phyloP scores from a whole-genome alignment of 2,888 invertebrate species.

The Cheiracanthium punctorium region DNA sequence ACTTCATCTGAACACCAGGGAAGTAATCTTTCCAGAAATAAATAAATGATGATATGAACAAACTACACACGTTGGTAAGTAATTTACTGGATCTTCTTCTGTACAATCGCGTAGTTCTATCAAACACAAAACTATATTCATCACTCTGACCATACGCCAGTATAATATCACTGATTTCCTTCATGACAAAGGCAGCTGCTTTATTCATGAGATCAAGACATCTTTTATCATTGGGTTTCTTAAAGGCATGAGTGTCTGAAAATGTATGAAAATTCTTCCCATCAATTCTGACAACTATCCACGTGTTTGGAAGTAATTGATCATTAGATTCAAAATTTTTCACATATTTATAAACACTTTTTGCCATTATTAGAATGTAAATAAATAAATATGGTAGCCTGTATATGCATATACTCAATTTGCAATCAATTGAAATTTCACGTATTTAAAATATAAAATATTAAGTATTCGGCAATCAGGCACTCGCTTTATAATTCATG shows the following conservation, averaged over 20 bases:
- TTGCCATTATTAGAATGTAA: constrained; percentile 83
- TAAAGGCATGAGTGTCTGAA: constrained; percentile 83
- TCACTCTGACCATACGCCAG: constrained; percentile 96
- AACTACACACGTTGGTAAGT: constrained; percentile 88
- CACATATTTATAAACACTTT: constrained; percentile 86
- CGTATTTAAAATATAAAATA: too few relatives aligned
- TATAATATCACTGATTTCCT: constrained; percentile 86
- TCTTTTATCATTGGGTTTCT: constrained; percentile 89
- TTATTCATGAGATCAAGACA: constrained; percentile 91
- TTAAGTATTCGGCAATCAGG: too few relatives aligned
- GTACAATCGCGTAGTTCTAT: constrained; percentile 83
- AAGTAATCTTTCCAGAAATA: constrained; percentile 91
- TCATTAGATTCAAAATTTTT: constrained; percentile 86
- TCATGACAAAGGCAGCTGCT: constrained; percentile 88
- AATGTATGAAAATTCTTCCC: constrained; percentile 86
- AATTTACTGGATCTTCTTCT: constrained; percentile 90
- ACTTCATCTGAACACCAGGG: constrained; percentile 81
- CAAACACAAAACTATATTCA: constrained; percentile 94
- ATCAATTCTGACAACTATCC: constrained; percentile 83
- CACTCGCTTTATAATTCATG: too few relatives aligned
- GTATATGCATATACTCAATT: too few relatives aligned
- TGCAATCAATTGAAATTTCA: too few relatives aligned
- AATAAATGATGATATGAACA: constrained; percentile 92
- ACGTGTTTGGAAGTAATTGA: constrained; percentile 86
- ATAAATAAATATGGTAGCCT: too few relatives aligned